These are phyloP conservation scores for Tylochromis polylepis DNA, from an alignment of 2,113 vertebrate genomes.

Conservation along the genomic window DNA sequence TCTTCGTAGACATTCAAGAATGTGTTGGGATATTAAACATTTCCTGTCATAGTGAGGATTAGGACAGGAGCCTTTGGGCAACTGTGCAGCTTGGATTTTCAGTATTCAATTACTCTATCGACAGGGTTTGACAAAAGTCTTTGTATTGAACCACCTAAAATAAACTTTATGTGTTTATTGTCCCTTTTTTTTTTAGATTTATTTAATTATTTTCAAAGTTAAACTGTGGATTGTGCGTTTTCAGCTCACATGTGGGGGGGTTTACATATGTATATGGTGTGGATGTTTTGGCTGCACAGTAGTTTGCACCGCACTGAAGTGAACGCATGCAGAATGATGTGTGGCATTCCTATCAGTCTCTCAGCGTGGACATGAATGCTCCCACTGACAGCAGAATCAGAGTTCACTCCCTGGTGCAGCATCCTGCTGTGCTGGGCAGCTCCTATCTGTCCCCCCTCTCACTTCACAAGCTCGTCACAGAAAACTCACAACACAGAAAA, in stretches of 20 bases:
- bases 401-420: constrained; percentile 60
- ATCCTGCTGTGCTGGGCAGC: constrained; percentile 31
- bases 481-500: background rate
- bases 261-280: background rate
- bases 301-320: constrained; percentile 8
- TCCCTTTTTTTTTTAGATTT: background rate
- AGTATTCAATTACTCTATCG: constrained; percentile 60
- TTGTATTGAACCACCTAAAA: constrained; percentile 14
- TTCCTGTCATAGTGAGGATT: constrained; percentile 66
- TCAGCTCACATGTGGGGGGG: background rate
- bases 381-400: constrained; percentile 53
- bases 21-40: constrained; percentile 66
- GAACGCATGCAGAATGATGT: constrained; percentile 53
- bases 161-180: background rate
- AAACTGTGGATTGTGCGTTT: background rate
- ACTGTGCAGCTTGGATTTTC: constrained; percentile 51
- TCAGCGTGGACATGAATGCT: constrained; percentile 52
- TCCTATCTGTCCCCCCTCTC: background rate
- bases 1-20: constrained; percentile 49
- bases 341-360: constrained; percentile 70
- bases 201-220: background rate
- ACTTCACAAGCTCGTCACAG: background rate
- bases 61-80: constrained; percentile 60
- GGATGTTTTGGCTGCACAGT: constrained; percentile 10
- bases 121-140: constrained; percentile 38